phyloP scores from a whole-genome alignment of 2,797 vertebrate genomes.

The Epinephelus awoara region DNA sequence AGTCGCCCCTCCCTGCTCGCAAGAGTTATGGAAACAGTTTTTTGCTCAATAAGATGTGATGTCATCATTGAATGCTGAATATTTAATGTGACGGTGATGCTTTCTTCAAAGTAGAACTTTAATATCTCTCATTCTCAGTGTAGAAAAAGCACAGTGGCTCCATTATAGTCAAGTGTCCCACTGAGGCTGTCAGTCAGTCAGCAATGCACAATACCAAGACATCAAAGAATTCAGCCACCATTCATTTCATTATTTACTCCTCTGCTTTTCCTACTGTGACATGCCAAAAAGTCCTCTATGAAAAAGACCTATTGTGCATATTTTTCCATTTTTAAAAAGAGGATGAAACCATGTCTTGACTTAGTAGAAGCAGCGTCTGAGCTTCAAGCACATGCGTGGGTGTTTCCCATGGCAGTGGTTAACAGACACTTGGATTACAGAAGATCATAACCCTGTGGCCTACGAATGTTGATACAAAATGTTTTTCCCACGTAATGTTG shows the following conservation, averaged over 20 bases:
- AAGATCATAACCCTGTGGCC: not conserved
- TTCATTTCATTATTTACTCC: no score
- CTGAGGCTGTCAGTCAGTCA: no score
- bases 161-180: no score
- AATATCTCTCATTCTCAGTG: no score
- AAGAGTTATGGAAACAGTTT: conserved; percentile 33
- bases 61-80: not conserved
- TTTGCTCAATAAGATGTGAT: conserved; percentile 11
- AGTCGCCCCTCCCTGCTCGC: not conserved
- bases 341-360: not conserved
- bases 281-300: no score
- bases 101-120: not conserved
- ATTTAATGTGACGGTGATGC: not conserved
- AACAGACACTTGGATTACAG: not conserved
- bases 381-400: not conserved
- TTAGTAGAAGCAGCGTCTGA: not conserved
- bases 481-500: not conserved
- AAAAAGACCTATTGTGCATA: not conserved
- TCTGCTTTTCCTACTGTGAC: no score
- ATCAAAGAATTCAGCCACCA: no score
- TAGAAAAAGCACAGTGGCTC: no score
- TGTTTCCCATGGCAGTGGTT: not conserved
- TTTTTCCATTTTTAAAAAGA: conserved; percentile 1
- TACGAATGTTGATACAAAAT: not conserved
- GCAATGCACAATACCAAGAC: no score